These are phyloP conservation scores for Dendrocincla tyrannina DNA, from an alignment of 2,797 vertebrate genomes.

Conservation along the genomic window DNA sequence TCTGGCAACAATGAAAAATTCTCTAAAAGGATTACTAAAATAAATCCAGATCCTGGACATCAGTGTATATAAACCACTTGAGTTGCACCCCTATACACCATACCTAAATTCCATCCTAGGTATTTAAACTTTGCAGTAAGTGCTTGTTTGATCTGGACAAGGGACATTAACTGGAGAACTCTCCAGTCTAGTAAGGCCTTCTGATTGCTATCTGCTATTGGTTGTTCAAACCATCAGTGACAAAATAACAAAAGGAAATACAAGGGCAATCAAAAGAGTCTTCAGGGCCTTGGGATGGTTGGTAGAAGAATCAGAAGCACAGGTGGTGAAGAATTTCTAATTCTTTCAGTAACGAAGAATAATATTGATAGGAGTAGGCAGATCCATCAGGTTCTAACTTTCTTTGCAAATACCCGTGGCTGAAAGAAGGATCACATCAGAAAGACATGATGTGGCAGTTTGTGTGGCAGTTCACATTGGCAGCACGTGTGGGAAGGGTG, in stretches of 20 bases:
- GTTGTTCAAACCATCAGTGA: not conserved
- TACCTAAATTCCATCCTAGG: not conserved
- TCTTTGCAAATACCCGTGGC: not conserved
- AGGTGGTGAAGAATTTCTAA: not conserved
- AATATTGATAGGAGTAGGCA: not conserved
- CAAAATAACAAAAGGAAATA: not conserved
- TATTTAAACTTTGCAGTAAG: not conserved
- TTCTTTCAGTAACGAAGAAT: not conserved
- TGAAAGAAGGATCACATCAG: not conserved
- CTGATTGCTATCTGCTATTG: not conserved
- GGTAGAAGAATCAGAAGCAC: not conserved
- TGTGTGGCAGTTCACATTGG: fast-evolving
- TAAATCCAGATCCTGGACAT: not conserved
- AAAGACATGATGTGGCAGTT: not conserved
- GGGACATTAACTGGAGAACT: not conserved
- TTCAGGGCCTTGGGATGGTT: not conserved
- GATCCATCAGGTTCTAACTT: not conserved
- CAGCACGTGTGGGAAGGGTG: not conserved
- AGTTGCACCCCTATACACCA: not conserved
- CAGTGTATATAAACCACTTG: not conserved
- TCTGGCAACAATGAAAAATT: not conserved
- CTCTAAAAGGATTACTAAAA: not conserved
- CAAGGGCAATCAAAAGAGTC: not conserved
- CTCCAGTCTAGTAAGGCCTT: not conserved
- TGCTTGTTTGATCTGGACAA: not conserved